Evolutionary conservation across 2,888 invertebrate species (phyloP).

Genomic region (Lasioglossum marginatum): DNA sequence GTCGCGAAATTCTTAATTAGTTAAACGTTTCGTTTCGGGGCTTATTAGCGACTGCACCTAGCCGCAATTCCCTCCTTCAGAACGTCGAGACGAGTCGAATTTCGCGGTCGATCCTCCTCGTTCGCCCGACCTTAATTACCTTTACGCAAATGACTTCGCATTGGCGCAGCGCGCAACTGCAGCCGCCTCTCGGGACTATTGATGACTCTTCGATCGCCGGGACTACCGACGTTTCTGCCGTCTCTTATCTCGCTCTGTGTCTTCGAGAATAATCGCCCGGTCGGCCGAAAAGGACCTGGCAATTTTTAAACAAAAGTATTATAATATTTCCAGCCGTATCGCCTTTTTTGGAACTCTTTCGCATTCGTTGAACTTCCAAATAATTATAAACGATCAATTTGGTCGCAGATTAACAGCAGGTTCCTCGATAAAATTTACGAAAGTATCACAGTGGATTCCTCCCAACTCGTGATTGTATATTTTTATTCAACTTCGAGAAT

Average conservation of each 20-base stretch:
- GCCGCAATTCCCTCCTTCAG: conserved; percentile 25
- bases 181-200: conserved; percentile 14
- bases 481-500: background rate
- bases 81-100: conserved; percentile 49
- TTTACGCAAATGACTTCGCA: conserved; percentile 54
- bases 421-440: background rate
- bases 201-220: conserved; percentile 30
- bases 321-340: background rate
- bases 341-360: too few species aligned
- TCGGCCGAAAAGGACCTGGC: background rate
- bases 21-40: conserved; percentile 53
- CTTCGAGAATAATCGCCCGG: background rate
- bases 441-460: background rate
- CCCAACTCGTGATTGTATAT: background rate
- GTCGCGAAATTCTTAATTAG: conserved; percentile 48
- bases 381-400: background rate
- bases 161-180: conserved; percentile 38
- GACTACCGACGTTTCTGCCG: background rate
- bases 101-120: conserved; percentile 53
- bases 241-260: background rate
- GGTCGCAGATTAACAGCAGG: background rate
- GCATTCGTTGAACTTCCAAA: too few species aligned
- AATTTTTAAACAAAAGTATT: background rate
- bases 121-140: conserved; percentile 66
- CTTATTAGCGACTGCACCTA: conserved; percentile 48